Evolutionary conservation across 2,797 vertebrate species (phyloP), one percentile per base, ranked within the genome.

Genomic region (Arnoldichthys spilopterus): DNA sequence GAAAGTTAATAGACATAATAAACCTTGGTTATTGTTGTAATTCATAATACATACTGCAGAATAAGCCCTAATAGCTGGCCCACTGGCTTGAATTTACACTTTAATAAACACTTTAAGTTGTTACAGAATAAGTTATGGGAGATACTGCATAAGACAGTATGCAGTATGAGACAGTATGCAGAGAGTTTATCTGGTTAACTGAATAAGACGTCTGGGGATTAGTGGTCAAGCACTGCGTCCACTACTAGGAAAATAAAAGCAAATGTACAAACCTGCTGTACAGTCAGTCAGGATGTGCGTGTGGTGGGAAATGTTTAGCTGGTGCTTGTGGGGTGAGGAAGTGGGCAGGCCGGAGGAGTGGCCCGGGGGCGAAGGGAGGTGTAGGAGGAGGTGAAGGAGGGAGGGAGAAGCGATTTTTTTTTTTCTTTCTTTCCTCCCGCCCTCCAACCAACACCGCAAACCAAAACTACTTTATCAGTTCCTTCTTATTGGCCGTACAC

Each of bases 391-490:
- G 70, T 62, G 80, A 81, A 61, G 34, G 76, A 81, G 59, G 53
- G 76, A 76, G 79, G 69, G 54, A 77, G 77, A 72, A 59, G 0
- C 0, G 76, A 76, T 78, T 61, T 67, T 16, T 47, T 66, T 45
- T 16, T 22, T 40, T 43, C 28, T 37, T 45, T 45, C 66, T 40
- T 47, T 22, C 40, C 40, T 12, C 32, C 30, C 61, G 4, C 71
- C 56, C 62, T 53, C 66, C 47, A n/a, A 63, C 79, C 58, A 34
- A 62, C 30, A 32, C 59, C 16, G 30, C 59, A n/a, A 34, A 62
- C 56, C 56, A 59, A 58, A 59, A 69, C 71, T 62, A 59, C 53
- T 37, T 78, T 76, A 85, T 85, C 82, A 56, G 79, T 51, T 85
- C 74, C 79, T 83, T 76, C 56, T 83, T 62, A 80, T 76, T 69